A percentile compares a stretch with the other conserved stretches of the same genome.
These are phyloP conservation scores for Andrena marginata DNA, from an alignment of 2,888 invertebrate species.

Conservation along the genomic window DNA sequence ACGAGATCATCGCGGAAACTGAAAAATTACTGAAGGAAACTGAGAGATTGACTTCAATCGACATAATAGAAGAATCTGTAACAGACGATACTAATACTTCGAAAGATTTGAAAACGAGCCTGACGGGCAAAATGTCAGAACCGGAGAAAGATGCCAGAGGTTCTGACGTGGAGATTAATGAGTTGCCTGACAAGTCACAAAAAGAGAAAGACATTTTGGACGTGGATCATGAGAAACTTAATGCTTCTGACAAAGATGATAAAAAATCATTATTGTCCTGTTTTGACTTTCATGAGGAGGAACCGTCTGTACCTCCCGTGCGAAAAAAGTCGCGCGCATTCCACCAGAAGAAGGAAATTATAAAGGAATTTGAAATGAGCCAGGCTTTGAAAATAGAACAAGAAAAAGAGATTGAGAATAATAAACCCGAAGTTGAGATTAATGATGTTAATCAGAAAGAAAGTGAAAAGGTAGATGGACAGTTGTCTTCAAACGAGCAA, in stretches of 20 bases:
- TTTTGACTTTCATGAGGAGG: conserved; percentile 93
- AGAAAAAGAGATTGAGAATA: conserved; percentile 71
- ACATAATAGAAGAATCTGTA: conserved; percentile 57
- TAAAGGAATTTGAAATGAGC: conserved; percentile 83
- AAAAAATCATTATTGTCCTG: conserved; percentile 88
- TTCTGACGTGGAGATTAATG: conserved; percentile 33
- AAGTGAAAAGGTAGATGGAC: conserved; percentile 22
- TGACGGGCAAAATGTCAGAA: conserved; percentile 44
- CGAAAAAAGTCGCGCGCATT: conserved; percentile 89
- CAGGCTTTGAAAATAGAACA: conserved; percentile 80
- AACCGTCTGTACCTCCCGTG: conserved; percentile 86
- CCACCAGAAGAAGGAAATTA: conserved; percentile 82
- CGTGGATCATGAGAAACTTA: conserved; percentile 57
- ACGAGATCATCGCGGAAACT: conserved; percentile 76
- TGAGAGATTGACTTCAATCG: conserved; percentile 74
- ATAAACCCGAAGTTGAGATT: conserved; percentile 29
- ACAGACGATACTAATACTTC: conserved; percentile 42
- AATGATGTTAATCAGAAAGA: conserved; percentile 24
- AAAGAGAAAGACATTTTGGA: conserved; percentile 54
- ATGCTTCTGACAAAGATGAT: conserved; percentile 75
- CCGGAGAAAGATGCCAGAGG: conserved; percentile 45
- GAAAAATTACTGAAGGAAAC: conserved; percentile 81
- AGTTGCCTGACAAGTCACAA: conserved; percentile 48
- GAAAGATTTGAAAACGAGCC: conserved; percentile 41
- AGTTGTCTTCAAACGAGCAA: conserved; percentile 10